Evolutionary conservation across 2,888 invertebrate species (phyloP), one percentile per base, ranked within the genome.

Genomic region (Ischnus inquisitorius): DNA sequence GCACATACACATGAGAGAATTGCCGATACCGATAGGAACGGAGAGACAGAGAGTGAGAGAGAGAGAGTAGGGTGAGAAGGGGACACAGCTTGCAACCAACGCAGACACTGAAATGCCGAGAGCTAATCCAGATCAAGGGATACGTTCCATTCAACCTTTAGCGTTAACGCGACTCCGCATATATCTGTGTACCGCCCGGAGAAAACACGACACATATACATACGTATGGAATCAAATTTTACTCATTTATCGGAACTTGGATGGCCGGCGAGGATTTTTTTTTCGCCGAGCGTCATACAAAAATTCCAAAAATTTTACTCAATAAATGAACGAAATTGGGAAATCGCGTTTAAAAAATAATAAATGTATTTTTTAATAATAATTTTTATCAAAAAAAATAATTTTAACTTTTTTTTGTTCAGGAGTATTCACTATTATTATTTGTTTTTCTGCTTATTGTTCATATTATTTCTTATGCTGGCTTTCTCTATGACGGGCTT

Each of bases 51-150:
- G 34, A 34, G 34, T 8, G 34, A n/a, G n/a, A n/a, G n/a, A n/a
- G n/a, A n/a, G n/a, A n/a, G n/a, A n/a, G n/a, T n/a, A n/a, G n/a
- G n/a, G n/a, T n/a, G n/a, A n/a, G 34, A 34, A 34, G 8, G 74
- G 76, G 82, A 85, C 74, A 80, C 54, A 65, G 65, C 54, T 54
- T 48, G 57, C 34, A 68, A 16, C 43, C 19, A 60, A 78, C 48
- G 72, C 65, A 81, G 60, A 78, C 34, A 34, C 72, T 77, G 82
- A 78, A 76, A 79, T 60, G 83, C 65, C 67, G 76, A 71, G 69
- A 82, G 84, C 82, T 88, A 88, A 88, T 88, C 87, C 86, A 85
- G 85, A 87, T 88, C 86, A 79, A 85, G 87, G 82, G 84, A 87
- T 86, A 82, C 78, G 76, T 85, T 83, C 84, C 69, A 84, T 87